Evolutionary conservation across 2,797 vertebrate species (phyloP), one percentile per base, ranked within the genome.

Genomic region (Cheirogaleus major): DNA sequence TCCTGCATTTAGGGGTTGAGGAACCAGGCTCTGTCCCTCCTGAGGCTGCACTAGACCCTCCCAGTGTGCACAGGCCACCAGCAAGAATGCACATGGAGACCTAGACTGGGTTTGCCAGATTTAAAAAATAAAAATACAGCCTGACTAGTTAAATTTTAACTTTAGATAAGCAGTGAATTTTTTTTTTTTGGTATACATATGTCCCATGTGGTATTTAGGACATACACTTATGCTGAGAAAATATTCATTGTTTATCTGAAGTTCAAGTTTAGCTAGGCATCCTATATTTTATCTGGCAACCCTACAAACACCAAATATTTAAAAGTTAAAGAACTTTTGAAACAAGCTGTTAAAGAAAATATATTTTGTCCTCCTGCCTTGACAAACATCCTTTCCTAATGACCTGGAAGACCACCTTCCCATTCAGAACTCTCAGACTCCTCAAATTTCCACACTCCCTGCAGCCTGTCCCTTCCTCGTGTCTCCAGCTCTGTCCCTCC

Each of bases 101-200:
- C 69, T 41, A 75, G 23, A 12, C 6, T 61, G 67, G 18, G 30
- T 35, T 25, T 63, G 52, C 55, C 73, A 82, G 41, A 43, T 45
- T 61, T 30, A 93, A 52, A n/a, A 85, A 96, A 83, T 83, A 50
- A 75, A 96, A 95, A 50, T 38, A 27, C 25, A 43, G 41, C 48
- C 38, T 87, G 50, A 52, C 91, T 75, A 75, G 20, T 70, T 92
- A 81, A 70, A 92, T n/a, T 90, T 94, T 85, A 92, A 43, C 67
- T 89, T 85, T 89, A 92, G 52, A 45, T 63, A 85, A 92, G 85
- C 67, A 85, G 4, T 32, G 35, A 79, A 43, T 94, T 27, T 2
- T 38, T 38, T 38, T 57, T 81, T 86, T 69, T 67, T 52, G 57
- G 41, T 30, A 18, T 78, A 67, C 59, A 27, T 59, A 79, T n/a